Evolutionary conservation across 2,113 vertebrate species (phyloP), one percentile per base, ranked within the genome.

Genomic region (Himantopus leucocephalus): DNA sequence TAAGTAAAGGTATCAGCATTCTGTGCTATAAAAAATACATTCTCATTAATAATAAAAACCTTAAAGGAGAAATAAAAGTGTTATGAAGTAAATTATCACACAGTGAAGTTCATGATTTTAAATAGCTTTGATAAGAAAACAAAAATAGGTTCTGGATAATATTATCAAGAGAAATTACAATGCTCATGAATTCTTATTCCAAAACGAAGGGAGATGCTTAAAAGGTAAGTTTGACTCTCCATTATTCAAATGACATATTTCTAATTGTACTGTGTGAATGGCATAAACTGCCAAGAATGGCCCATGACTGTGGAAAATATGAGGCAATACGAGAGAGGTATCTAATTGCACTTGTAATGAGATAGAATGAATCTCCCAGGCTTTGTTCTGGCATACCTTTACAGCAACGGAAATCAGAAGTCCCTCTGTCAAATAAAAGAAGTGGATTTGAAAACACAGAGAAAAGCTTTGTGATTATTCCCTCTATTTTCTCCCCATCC

Each of bases 11-110:
- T 97, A 94, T 89, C 84, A 88, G 73, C 55, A 91, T 75, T 72
- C 79, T 90, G 34, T 59, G 94, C 94, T 93, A 96, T 97, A 96
- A 97, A 97, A 96, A 97, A 96, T 92, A 60, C 71, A 85, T 90
- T 95, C 96, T 96, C 95, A 95, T 97, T 96, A 86, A 81, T 93
- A 94, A 92, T 97, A 97, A 96, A 96, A 94, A 68, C 72, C 84
- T 98, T 97, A 94, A 97, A 96, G 91, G 81, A 92, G 93, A 97
- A 96, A 97, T 91, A 93, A 91, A 96, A 96, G 81, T 90, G 73
- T 79, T 96, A 87, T 34, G 58, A 85, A 94, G 84, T 95, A 88
- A 96, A 94, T 95, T 87, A 96, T 74, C 41, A 32, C 72, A 63
- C 41, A 21, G 67, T 50, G 74, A 88, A 91, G 84, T 95, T 96